A percentile compares a stretch with the other conserved stretches of the same genome.
Evolutionary conservation across 37 sponge, comb jelly and placozoan species (phyloP).

Genomic region (Bolinopsis microptera): DNA sequence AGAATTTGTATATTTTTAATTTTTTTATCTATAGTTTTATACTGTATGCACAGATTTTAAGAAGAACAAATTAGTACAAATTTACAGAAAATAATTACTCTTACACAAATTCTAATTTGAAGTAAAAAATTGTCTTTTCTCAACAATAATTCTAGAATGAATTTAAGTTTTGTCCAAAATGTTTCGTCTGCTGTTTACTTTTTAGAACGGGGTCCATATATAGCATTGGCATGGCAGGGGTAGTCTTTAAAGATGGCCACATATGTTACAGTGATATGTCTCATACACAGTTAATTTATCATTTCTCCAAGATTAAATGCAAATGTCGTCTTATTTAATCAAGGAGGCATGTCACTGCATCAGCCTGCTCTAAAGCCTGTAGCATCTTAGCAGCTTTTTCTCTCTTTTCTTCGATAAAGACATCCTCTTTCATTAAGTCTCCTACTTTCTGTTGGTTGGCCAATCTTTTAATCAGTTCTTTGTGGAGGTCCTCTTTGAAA

Average conservation of each 20-base stretch:
- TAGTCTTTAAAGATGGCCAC: not conserved
- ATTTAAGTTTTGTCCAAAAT: too few relatives aligned
- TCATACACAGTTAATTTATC: not conserved
- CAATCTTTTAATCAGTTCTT: not conserved
- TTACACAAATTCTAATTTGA: too few relatives aligned
- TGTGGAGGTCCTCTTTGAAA: slow-evolving; percentile 19
- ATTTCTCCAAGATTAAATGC: not conserved
- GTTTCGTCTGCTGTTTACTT: too few relatives aligned
- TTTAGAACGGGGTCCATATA: too few relatives aligned
- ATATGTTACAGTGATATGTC: not conserved
- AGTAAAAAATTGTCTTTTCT: too few relatives aligned
- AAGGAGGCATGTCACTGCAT: not conserved
- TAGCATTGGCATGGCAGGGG: too few relatives aligned
- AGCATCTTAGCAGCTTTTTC: slow-evolving; percentile 6
- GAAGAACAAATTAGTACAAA: too few relatives aligned
- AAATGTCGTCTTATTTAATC: not conserved
- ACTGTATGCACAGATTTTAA: too few relatives aligned
- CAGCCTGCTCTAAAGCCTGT: slow-evolving; percentile 14
- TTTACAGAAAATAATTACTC: too few relatives aligned
- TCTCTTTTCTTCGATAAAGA: not conserved
- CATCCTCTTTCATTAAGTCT: slow-evolving; percentile 6
- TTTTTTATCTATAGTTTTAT: too few relatives aligned
- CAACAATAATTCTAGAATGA: too few relatives aligned
- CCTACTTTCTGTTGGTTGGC: not conserved
- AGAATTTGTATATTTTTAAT: too few relatives aligned